phyloP scores from a whole-genome alignment of 2,797 vertebrate species.

The Neopelma chrysocephalum region DNA sequence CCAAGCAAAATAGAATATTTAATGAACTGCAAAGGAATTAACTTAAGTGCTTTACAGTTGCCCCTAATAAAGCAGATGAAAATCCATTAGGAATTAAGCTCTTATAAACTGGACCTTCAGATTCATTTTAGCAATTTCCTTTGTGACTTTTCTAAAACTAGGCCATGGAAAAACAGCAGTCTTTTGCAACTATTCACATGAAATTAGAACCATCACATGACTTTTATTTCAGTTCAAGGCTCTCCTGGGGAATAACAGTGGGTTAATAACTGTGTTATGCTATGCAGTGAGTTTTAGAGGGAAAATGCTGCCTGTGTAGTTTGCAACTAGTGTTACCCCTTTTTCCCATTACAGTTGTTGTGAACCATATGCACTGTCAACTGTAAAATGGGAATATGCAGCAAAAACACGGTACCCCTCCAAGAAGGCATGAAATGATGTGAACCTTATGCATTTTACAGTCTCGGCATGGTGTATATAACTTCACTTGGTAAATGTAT shows the following conservation, averaged over 20 bases:
- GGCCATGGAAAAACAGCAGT: background rate
- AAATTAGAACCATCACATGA: background rate
- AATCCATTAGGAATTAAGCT: conserved; percentile 7
- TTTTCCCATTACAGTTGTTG: conserved; percentile 82
- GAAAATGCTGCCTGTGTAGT: background rate
- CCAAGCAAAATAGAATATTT: conserved; percentile 21
- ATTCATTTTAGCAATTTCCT: background rate
- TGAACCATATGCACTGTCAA: conserved; percentile 62
- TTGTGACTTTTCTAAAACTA: background rate
- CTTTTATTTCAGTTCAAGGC: background rate
- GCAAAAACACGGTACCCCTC: conserved; percentile 94
- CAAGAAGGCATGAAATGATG: conserved; percentile 84
- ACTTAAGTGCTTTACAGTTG: background rate
- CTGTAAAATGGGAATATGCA: conserved; percentile 88
- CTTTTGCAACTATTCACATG: background rate
- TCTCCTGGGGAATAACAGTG: background rate
- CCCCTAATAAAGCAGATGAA: conserved; percentile 4
- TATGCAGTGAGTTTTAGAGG: background rate
- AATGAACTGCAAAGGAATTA: conserved; percentile 48
- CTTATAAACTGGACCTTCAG: background rate
- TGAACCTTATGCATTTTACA: conserved; percentile 83
- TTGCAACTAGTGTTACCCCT: conserved; percentile 51
- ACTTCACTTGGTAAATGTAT: conserved; percentile 73
- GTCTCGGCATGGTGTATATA: conserved; percentile 80
- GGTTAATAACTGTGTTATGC: conserved; percentile 14